Evolutionary conservation across 2,797 vertebrate species (phyloP).

Genomic region (Chromobotia macracanthus): DNA sequence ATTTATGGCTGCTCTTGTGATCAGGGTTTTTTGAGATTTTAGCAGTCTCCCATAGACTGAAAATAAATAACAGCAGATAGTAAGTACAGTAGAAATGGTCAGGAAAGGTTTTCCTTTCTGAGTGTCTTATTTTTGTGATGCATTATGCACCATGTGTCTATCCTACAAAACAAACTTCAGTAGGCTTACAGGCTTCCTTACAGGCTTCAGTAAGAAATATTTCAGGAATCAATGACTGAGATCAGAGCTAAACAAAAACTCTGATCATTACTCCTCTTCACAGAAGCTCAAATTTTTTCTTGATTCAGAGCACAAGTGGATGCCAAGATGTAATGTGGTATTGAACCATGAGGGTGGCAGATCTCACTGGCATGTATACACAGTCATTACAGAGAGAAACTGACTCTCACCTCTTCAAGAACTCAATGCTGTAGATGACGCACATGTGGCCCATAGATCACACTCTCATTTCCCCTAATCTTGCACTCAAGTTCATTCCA

Average conservation of each 20-base stretch:
- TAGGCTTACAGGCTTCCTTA: no score
- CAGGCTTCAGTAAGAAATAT: neutral
- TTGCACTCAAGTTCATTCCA: slow-evolving; percentile 15
- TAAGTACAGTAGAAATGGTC: no score
- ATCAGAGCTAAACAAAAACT: slow-evolving; percentile 42
- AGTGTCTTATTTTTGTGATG: neutral
- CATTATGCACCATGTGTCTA: no score
- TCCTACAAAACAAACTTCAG: neutral
- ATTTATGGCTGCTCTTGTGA: no score
- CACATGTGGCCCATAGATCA: slow-evolving; percentile 33
- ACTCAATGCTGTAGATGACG: slow-evolving; percentile 65
- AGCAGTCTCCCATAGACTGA: no score
- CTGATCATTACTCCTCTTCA: slow-evolving; percentile 58
- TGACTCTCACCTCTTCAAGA: slow-evolving; percentile 72
- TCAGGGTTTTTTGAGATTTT: no score
- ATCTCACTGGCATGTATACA: slow-evolving; percentile 62
- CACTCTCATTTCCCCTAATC: slow-evolving; percentile 9
- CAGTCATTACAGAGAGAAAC: slow-evolving; percentile 71
- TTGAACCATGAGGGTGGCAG: no score
- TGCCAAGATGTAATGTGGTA: slow-evolving; percentile 30
- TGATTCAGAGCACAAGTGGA: slow-evolving; percentile 42
- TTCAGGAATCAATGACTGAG: slow-evolving; percentile 3
- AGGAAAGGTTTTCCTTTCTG: neutral
- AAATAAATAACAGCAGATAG: no score
- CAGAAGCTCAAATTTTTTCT: slow-evolving; percentile 55